These are phyloP conservation scores for Mimumesa dahlbomi DNA, from an alignment of 2,888 invertebrate species.

Conservation along the genomic window DNA sequence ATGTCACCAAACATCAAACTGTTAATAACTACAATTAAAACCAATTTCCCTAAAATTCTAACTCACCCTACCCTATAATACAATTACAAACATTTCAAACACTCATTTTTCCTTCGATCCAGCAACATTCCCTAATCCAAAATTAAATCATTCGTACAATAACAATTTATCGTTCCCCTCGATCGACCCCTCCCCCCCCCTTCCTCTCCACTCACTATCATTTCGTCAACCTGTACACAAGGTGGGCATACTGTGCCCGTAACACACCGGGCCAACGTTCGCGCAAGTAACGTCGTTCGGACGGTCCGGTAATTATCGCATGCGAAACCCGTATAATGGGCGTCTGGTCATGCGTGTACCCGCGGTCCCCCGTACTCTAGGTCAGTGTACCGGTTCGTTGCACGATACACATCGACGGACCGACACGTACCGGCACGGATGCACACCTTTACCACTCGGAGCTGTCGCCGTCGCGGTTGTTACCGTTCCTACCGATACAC, in stretches of 20 bases:
- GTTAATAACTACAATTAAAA: no score
- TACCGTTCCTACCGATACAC: constrained; percentile 10
- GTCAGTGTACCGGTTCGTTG: constrained; percentile 71
- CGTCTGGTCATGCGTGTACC: constrained; percentile 66
- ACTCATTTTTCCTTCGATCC: no score
- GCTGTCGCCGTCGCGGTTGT: constrained; percentile 11
- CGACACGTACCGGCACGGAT: not conserved
- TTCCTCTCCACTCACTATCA: no score
- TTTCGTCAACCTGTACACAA: no score
- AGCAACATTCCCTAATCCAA: no score
- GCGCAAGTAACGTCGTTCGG: not conserved
- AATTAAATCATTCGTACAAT: no score
- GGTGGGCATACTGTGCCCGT: no score
- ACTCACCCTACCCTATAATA: no score
- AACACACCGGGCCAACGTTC: not conserved
- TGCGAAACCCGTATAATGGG: constrained; percentile 67
- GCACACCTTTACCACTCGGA: constrained; percentile 16
- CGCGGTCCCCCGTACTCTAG: constrained; percentile 50
- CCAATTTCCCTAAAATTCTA: no score
- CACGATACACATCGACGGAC: constrained; percentile 50
- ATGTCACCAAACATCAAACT: no score
- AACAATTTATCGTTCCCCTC: not conserved
- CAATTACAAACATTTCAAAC: no score
- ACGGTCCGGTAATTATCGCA: constrained; percentile 66
- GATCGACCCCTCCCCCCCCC: not conserved